Evolutionary conservation across 2,888 invertebrate genomes (phyloP), one percentile per base, ranked within the genome.

Genomic region (Tetrapedia diversipes): DNA sequence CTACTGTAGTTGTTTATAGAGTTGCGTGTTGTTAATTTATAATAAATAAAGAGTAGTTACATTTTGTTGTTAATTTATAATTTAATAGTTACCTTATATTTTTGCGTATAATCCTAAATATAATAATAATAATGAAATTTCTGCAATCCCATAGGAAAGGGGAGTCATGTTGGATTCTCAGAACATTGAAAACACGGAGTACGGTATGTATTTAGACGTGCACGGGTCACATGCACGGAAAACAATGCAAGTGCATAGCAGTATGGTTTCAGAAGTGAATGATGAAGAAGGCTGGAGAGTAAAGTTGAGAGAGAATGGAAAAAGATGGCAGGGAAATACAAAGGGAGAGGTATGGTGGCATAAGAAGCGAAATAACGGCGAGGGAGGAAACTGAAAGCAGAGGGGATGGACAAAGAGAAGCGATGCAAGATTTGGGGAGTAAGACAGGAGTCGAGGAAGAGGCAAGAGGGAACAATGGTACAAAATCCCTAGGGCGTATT

Each of bases 401-500:
- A 54, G 8, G 32, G 11, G 14, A 53, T n/a, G 19, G 6, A 6
- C 2, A 8, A 19, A 54, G 27, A 22, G 14, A 54, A 11, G 22
- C 27, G 54, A 16, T 29, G 43, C 4, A 45, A 57, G 51, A 39
- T 56, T 27, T 27, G 37, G 45, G 22, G 67, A 61, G 43, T 49
- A 59, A 69, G 69, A 61, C 45, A 39, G 27, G 56, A 34, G 56
- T 54, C 32, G n/a, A 43, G 45, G 24, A 45, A 54, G 60, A 59
- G 60, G 67, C 43, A 59, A 65, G 75, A 54, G 54, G 72, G 74
- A 64, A 84, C 83, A 84, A 82, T 82, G 67, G 68, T 66, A 32
- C 75, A 60, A 59, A 72, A 83, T 83, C 82, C 83, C 79, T 57
- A 73, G 82, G 70, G 85, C 80, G 77, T 84, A 79, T 84, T 81